These are phyloP conservation scores for Eupleurogrammus muticus DNA, from an alignment of 2,797 vertebrate species.

Conservation along the genomic window DNA sequence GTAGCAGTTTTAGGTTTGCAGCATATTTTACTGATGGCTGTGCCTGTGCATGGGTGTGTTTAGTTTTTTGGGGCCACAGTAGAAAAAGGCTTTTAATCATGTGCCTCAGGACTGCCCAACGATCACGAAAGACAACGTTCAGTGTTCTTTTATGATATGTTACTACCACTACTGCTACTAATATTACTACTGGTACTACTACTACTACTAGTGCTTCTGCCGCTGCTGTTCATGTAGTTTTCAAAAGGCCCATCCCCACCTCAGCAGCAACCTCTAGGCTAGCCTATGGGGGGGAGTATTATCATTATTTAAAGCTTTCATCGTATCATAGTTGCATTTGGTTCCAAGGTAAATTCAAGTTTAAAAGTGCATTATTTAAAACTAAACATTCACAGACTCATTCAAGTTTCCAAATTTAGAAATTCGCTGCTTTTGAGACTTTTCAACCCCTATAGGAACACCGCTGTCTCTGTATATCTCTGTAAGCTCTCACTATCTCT, in stretches of 20 bases:
- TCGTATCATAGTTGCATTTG: too few species aligned
- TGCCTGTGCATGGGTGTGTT: too few species aligned
- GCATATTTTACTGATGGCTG: too few species aligned
- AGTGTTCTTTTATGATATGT: background rate
- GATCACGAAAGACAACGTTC: background rate
- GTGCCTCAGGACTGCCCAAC: background rate
- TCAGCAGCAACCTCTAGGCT: constrained; percentile 5
- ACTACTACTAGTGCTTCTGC: too few species aligned
- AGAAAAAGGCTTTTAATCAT: background rate
- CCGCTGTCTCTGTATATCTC: background rate
- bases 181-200: too few species aligned
- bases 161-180: background rate
- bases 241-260: background rate
- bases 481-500: background rate
- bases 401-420: too few species aligned
- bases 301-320: constrained; percentile 14
- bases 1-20: too few species aligned
- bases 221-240: constrained; percentile 7
- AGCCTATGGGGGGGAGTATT: background rate
- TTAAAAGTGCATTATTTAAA: background rate
- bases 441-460: too few species aligned
- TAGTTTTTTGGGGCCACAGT: background rate
- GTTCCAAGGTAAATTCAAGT: too few species aligned
- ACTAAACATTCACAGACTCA: background rate
- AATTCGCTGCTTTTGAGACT: too few species aligned